Evolutionary conservation across 1,140 invertebrate genomes (phyloP).

Genomic region (Pachypeltis micranthus): DNA sequence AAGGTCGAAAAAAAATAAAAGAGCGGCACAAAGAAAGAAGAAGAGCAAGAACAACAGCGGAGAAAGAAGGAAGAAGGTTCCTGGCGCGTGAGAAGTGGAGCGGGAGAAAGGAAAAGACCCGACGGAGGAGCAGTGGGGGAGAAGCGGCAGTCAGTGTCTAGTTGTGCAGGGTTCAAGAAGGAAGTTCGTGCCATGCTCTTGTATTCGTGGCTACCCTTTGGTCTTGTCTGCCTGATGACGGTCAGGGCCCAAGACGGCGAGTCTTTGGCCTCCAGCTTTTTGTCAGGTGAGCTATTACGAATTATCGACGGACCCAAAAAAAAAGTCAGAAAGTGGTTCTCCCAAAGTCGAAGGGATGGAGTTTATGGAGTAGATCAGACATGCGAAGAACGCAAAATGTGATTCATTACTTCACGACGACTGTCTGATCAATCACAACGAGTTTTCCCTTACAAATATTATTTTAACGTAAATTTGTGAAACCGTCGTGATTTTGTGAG

Average conservation of each 20-base stretch:
- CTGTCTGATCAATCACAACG: too few species aligned
- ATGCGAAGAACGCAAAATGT: too few species aligned
- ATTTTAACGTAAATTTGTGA: too few species aligned
- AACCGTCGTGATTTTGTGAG: too few species aligned
- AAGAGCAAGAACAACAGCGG: constrained; percentile 10
- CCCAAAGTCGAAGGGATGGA: background rate
- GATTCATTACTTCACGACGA: too few species aligned
- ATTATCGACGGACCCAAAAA: background rate
- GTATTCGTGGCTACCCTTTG: background rate
- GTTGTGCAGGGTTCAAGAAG: background rate
- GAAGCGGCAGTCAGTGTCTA: background rate
- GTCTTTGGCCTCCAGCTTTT: constrained; percentile 60
- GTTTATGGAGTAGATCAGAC: background rate
- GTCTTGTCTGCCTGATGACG: constrained; percentile 19
- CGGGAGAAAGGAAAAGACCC: constrained; percentile 14
- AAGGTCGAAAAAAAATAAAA: too few species aligned
- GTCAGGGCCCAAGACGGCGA: constrained; percentile 48
- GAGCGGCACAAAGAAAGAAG: too few species aligned
- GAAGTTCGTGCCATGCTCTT: constrained; percentile 2
- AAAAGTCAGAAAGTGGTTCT: background rate
- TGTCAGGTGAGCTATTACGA: constrained; percentile 53
- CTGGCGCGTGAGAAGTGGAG: background rate
- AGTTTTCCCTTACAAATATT: too few species aligned
- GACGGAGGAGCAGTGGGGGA: background rate
- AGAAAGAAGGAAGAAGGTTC: constrained; percentile 12